Conservation (phyloP, 2,113 vertebrate species). For the Ictalurus punctatus region DNA sequence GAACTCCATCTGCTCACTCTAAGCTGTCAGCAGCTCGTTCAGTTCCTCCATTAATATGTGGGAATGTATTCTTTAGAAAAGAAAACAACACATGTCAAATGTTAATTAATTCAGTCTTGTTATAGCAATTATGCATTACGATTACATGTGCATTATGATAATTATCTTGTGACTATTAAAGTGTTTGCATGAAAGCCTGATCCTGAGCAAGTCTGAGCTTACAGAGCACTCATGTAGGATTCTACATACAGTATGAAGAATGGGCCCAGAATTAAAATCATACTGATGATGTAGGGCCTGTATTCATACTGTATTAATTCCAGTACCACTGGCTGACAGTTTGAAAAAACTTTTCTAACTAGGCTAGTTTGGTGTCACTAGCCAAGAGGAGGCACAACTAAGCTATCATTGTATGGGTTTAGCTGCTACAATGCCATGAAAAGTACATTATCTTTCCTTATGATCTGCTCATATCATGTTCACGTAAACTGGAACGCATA, state of each 20-base stretch:
- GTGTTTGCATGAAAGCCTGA: background rate
- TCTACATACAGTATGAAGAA: background rate
- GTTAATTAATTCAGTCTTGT: background rate
- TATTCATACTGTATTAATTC: background rate
- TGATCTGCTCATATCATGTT: too few species aligned
- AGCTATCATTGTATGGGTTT: too few species aligned
- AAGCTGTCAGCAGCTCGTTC: background rate
- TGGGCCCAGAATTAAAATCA: background rate
- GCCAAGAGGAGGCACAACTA: too few species aligned
- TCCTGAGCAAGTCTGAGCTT: background rate
- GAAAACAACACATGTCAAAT: background rate
- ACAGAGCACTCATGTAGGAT: background rate
- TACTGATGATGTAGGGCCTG: background rate
- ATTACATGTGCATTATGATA: background rate
- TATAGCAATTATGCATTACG: background rate
- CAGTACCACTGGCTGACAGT: background rate
- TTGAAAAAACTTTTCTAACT: background rate
- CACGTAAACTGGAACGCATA: too few species aligned
- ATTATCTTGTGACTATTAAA: background rate
- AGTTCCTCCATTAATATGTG: background rate
- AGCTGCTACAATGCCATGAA: too few species aligned
- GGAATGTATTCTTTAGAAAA: background rate
- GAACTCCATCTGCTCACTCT: background rate
- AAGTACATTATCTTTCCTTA: too few species aligned
- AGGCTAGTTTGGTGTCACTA: too few species aligned